A percentile compares a stretch with the other conserved stretches of the same genome.
Evolutionary conservation across 2,113 vertebrate species (phyloP).

Genomic region (Dasyprocta punctata): DNA sequence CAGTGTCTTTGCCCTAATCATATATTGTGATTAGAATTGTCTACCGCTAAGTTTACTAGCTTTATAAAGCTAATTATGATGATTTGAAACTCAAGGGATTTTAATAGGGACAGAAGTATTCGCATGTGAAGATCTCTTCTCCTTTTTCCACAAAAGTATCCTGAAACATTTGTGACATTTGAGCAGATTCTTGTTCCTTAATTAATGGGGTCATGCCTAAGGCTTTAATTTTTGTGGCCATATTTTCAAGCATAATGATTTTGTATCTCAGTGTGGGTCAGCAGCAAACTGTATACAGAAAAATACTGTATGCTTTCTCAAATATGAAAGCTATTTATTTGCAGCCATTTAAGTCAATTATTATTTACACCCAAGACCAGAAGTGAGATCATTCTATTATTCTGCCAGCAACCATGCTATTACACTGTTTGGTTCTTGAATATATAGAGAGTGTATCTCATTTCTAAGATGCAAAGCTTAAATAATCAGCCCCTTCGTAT

Average conservation of each 20-base stretch:
- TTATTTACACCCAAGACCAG: slow-evolving; percentile 69
- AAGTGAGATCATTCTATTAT: slow-evolving; percentile 64
- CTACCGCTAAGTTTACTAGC: too few species aligned
- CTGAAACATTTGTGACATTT: not conserved
- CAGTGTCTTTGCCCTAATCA: not conserved
- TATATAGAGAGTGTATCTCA: not conserved
- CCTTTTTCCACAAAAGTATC: not conserved
- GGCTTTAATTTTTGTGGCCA: not conserved
- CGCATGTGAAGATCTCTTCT: not conserved
- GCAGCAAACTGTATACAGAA: not conserved
- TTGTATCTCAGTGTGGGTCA: slow-evolving; percentile 35
- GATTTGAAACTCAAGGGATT: not conserved
- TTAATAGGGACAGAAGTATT: not conserved
- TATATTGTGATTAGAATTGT: not conserved
- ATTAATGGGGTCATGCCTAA: not conserved
- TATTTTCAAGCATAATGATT: not conserved
- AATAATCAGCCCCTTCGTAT: not conserved
- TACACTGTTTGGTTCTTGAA: slow-evolving; percentile 55
- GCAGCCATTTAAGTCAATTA: slow-evolving; percentile 68
- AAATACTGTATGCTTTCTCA: slow-evolving; percentile 49
- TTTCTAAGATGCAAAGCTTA: slow-evolving; percentile 46
- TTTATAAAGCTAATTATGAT: not conserved
- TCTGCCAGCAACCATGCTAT: slow-evolving; percentile 46
- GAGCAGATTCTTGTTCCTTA: not conserved
- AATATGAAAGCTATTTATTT: slow-evolving; percentile 68